Evolutionary conservation across 2,797 vertebrate genomes (phyloP).

Genomic region (Pogonophryne albipinna): DNA sequence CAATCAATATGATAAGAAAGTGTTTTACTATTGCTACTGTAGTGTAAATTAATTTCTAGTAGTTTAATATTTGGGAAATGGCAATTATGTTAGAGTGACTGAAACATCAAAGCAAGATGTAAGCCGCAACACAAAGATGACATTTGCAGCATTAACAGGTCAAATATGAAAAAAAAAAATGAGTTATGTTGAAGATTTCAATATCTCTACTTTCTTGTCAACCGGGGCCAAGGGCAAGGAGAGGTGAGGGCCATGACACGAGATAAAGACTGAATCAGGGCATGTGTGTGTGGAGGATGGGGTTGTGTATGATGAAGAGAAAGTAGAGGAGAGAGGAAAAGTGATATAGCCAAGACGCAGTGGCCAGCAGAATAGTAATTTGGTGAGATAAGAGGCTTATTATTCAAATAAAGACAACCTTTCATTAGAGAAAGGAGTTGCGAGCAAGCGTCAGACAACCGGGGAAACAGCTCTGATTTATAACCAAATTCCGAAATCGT

Average conservation of each 20-base stretch:
- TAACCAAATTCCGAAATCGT: constrained; percentile 56
- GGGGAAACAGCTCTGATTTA: constrained; percentile 59
- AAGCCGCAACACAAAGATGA: constrained; percentile 8
- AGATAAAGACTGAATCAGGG: constrained; percentile 50
- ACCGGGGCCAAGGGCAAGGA: constrained; percentile 44
- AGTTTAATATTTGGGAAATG: constrained; percentile 22
- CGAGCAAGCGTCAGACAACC: constrained; percentile 48
- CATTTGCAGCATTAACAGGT: neutral
- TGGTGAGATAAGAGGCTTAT: constrained; percentile 71
- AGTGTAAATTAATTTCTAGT: neutral
- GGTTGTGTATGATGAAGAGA: constrained; percentile 49
- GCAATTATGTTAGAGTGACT: neutral
- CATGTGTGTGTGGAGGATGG: neutral
- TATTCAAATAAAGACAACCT: constrained; percentile 74
- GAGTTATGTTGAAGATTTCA: constrained; percentile 25
- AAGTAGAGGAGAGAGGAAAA: constrained; percentile 27
- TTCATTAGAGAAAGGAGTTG: constrained; percentile 28
- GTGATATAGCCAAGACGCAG: constrained; percentile 47
- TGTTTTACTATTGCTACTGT: neutral
- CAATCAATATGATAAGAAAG: neutral
- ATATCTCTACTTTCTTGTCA: constrained; percentile 22
- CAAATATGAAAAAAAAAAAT: neutral
- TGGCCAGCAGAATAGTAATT: constrained; percentile 61
- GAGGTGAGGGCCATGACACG: constrained; percentile 61
- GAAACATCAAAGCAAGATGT: constrained; percentile 5